Evolutionary conservation across 2,113 vertebrate genomes (phyloP), one percentile per base, ranked within the genome.

Genomic region (Chaenogobius annularis): DNA sequence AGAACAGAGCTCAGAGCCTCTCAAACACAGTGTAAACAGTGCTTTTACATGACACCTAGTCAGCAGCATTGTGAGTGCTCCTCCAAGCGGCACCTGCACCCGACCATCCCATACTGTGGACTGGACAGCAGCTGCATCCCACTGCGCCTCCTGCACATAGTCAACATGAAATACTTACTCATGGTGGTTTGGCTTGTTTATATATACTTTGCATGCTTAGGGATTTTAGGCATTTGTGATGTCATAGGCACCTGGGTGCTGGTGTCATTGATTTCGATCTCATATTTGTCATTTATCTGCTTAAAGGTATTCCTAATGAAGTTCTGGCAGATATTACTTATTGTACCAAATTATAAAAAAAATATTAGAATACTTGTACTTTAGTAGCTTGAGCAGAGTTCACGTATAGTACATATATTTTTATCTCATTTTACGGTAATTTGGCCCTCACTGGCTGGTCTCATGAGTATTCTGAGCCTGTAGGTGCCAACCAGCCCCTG

Each of bases 31-130:
- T 83, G 84, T 83, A 84, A 90, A 87, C 82, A 83, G 62, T 71
- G 80, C 77, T 79, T 82, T 85, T 83, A 87, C 83, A 84, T 73
- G 81, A 87, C 81, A 87, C 77, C 72, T 75, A 81, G 73, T 76
- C 80, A 65, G 78, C 79, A 84, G 85, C 85, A 82, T 83, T 84
- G 83, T 78, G 79, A 81, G 70, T 66, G 80, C 85, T 80, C 80
- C 43, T 31, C 83, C 84, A 87, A 83, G 84, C 84, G 75, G 88
- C 83, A 80, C 78, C 81, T 82, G 82, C 81, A 68, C 43, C 79
- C 85, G 80, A 85, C 73, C 79, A 63, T 15, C 9, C 71, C 66
- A 70, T 71, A 82, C 81, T 79, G 80, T 79, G 55, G 73, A 79
- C 59, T 15, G 73, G 66, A 84, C 66, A 61, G 14, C 58, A 35